Conservation (phyloP, 2,888 invertebrate species). For the Noctua comes region DNA sequence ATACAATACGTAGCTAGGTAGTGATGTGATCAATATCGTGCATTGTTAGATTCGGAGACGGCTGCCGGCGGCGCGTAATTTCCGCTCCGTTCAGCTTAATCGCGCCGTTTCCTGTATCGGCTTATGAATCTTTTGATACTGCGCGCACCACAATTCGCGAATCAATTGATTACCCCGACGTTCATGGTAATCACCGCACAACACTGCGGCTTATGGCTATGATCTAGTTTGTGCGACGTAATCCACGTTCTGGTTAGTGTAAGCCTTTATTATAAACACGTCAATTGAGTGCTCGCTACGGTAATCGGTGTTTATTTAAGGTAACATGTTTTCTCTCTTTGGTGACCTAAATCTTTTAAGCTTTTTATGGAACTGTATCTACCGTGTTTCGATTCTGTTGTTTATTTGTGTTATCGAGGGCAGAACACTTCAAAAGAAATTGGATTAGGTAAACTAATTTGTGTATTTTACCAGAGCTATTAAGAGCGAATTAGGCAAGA, state of each 20-base stretch:
- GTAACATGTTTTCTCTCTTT: conserved; percentile 52
- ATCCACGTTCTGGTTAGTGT: conserved; percentile 49
- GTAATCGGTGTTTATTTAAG: conserved; percentile 47
- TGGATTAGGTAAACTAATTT: conserved; percentile 1
- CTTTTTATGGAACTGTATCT: conserved; percentile 41
- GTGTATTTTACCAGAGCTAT: not conserved
- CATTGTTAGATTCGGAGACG: conserved; percentile 70
- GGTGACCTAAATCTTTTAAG: conserved; percentile 51
- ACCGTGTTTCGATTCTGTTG: conserved; percentile 11
- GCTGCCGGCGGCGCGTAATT: conserved; percentile 66
- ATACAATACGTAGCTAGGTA: conserved; percentile 50
- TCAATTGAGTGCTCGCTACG: conserved; percentile 41
- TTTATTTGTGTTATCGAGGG: conserved; percentile 23
- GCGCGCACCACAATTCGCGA: conserved; percentile 59
- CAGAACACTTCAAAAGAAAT: conserved; percentile 10
- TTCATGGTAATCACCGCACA: conserved; percentile 60
- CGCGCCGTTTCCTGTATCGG: conserved; percentile 68
- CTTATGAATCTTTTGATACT: conserved; percentile 67
- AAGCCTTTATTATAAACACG: conserved; percentile 56
- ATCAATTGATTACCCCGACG: conserved; percentile 66
- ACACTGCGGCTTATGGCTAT: conserved; percentile 50
- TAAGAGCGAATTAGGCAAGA: not conserved
- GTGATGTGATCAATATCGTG: conserved; percentile 67
- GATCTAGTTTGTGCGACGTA: conserved; percentile 56
- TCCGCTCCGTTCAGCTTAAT: conserved; percentile 70